Conservation (phyloP, 2,113 vertebrate species). For the Colius striatus region DNA sequence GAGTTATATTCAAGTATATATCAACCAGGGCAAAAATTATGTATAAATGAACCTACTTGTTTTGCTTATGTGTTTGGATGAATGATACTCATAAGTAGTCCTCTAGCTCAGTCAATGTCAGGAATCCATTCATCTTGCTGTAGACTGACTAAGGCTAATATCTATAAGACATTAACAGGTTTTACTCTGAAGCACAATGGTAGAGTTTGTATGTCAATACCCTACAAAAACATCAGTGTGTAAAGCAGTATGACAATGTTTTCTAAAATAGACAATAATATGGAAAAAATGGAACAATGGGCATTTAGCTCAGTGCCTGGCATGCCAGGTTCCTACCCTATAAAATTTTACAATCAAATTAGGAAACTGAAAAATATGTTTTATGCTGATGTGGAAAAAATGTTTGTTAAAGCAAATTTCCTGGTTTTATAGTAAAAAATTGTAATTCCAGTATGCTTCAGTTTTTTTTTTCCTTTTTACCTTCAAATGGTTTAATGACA, state of each 20-base stretch:
- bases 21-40: not conserved
- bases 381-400: not conserved
- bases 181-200: not conserved
- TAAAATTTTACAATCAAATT: constrained; percentile 34
- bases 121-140: not conserved
- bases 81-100: not conserved
- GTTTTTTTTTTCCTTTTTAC: not conserved
- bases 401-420: constrained; percentile 16
- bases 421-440: not conserved
- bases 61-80: not conserved
- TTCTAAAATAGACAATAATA: not conserved
- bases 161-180: not conserved
- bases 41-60: not conserved
- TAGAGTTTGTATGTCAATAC: not conserved
- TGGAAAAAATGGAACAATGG: not conserved
- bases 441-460: not conserved
- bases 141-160: not conserved
- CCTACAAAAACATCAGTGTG: not conserved
- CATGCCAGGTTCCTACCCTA: not conserved
- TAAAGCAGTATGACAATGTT: not conserved
- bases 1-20: not conserved
- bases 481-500: not conserved
- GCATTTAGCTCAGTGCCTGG: not conserved
- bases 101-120: not conserved
- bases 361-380: not conserved